Percentiles rank a stretch among this genome's conserved stretches.
These are phyloP conservation scores for Drosophila pseudoananassae DNA, from an alignment of 1,140 invertebrate genomes.

Conservation along the genomic window DNA sequence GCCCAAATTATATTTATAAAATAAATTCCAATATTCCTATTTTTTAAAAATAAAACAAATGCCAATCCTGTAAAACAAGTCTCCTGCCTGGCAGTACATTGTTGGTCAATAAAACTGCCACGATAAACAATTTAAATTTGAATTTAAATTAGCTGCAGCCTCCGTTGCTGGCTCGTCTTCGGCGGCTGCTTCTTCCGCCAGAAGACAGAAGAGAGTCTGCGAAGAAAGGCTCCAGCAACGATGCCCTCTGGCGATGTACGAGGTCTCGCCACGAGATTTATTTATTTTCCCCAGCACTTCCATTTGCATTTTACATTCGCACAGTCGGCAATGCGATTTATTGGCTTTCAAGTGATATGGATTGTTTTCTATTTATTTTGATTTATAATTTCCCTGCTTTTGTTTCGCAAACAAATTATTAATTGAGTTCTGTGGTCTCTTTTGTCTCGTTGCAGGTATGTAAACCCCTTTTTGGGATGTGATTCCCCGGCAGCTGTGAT, in stretches of 20 bases:
- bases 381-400: neutral
- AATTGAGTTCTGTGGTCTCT: constrained; percentile 5
- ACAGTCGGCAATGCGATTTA: neutral
- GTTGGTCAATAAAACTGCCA: constrained; percentile 62
- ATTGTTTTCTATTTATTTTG: constrained; percentile 7
- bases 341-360: constrained; percentile 5
- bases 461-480: neutral
- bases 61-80: too few relatives aligned
- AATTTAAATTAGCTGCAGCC: constrained; percentile 72
- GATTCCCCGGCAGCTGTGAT: constrained; percentile 36
- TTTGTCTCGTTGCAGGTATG: constrained; percentile 35
- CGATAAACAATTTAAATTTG: constrained; percentile 77
- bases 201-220: neutral
- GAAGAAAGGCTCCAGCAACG: constrained; percentile 9
- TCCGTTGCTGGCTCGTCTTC: constrained; percentile 26
- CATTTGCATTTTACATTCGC: constrained; percentile 10
- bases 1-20: too few relatives aligned
- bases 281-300: constrained; percentile 10
- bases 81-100: neutral
- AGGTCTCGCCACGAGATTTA: constrained; percentile 57
- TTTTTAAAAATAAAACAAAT: too few relatives aligned
- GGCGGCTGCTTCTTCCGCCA: constrained; percentile 26
- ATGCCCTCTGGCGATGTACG: constrained; percentile 65
- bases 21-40: too few relatives aligned
- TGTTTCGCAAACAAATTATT: neutral